Conservation (phyloP, 2,888 invertebrate genomes). For the Drosophila barbarae region DNA sequence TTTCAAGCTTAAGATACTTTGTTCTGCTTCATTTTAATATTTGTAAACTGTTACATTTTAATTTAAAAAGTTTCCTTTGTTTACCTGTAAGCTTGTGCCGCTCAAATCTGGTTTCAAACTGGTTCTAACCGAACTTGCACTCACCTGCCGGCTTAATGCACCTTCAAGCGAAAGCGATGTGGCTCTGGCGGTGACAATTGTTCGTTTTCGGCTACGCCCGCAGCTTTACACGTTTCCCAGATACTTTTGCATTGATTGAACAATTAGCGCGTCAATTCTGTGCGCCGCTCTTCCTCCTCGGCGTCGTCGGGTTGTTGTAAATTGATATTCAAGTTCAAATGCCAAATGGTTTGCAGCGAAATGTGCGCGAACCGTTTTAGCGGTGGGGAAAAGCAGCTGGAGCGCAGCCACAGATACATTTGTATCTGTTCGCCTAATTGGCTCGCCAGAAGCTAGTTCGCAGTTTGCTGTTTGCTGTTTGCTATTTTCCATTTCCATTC, state of each 20-base stretch:
- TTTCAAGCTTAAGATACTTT: not conserved
- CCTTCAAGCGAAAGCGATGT: slow-evolving; percentile 33
- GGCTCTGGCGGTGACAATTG: slow-evolving; percentile 51
- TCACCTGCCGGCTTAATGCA: slow-evolving; percentile 57
- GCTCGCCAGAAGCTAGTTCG: slow-evolving; percentile 29
- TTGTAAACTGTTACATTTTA: not conserved
- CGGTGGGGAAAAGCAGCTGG: slow-evolving; percentile 22
- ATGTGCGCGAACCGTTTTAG: slow-evolving; percentile 63
- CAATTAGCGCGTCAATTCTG: slow-evolving; percentile 67
- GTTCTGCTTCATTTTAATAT: not conserved
- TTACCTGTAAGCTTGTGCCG: slow-evolving; percentile 13
- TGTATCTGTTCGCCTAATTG: slow-evolving; percentile 64
- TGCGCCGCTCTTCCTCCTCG: slow-evolving; percentile 22
- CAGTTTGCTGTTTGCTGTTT: slow-evolving; percentile 20
- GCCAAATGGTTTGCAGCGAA: slow-evolving; percentile 71
- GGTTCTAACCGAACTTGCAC: slow-evolving; percentile 43
- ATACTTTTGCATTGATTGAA: slow-evolving; percentile 69
- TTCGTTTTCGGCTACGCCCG: slow-evolving; percentile 50
- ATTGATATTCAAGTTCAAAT: slow-evolving; percentile 78
- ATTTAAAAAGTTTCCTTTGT: not conserved
- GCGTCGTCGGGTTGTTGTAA: slow-evolving; percentile 61
- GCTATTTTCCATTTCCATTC: slow-evolving; percentile 31
- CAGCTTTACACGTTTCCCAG: slow-evolving; percentile 42
- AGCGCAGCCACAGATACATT: slow-evolving; percentile 48
- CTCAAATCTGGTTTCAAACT: slow-evolving; percentile 44